Evolutionary conservation across 2,888 invertebrate species (phyloP).

Genomic region (Anaspis maculata): DNA sequence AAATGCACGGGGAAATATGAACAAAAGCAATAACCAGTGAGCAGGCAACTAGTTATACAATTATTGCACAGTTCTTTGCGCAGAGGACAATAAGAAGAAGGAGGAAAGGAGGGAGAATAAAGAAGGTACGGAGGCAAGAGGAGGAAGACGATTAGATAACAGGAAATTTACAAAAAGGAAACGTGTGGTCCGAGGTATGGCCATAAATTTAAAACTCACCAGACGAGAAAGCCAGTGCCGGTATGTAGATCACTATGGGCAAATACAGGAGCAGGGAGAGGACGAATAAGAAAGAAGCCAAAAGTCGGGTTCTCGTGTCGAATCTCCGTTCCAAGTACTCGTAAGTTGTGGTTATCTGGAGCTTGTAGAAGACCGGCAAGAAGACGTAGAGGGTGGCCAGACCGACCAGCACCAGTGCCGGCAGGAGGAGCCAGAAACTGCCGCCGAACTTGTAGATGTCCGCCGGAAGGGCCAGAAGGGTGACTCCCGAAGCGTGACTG

Average conservation of each 20-base stretch:
- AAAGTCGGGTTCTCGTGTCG: conserved; percentile 49
- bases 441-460: conserved; percentile 66
- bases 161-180: too few relatives aligned
- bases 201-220: too few relatives aligned
- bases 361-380: conserved; percentile 59
- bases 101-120: too few relatives aligned
- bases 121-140: too few relatives aligned
- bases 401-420: conserved; percentile 39
- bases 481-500: conserved; percentile 67
- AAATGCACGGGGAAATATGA: too few relatives aligned
- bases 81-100: too few relatives aligned
- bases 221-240: conserved; percentile 60
- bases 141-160: too few relatives aligned
- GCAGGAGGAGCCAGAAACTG: conserved; percentile 46
- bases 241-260: conserved; percentile 62
- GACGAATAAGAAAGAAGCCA: conserved; percentile 53
- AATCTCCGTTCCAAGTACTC: conserved; percentile 60
- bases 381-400: conserved; percentile 38
- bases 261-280: conserved; percentile 51
- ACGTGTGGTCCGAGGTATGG: too few relatives aligned
- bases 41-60: too few relatives aligned
- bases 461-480: conserved; percentile 63
- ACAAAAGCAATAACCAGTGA: too few relatives aligned
- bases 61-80: too few relatives aligned
- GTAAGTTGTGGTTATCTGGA: conserved; percentile 61